Evolutionary conservation across 2,888 invertebrate genomes (phyloP).

Genomic region (Drosophila yooni): DNA sequence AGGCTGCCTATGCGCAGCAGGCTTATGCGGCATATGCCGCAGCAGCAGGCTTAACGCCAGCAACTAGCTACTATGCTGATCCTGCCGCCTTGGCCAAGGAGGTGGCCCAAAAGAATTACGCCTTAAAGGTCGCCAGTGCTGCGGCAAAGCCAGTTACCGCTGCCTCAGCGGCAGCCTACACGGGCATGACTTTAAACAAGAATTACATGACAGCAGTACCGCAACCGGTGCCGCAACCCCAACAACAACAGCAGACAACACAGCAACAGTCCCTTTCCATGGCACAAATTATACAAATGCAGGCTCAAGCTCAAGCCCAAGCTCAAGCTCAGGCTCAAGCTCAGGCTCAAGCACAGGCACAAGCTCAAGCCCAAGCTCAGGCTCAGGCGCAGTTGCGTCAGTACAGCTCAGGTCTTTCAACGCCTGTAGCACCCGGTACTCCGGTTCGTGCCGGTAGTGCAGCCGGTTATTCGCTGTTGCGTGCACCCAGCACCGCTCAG

Average conservation of each 20-base stretch:
- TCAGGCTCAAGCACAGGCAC: conserved; percentile 38
- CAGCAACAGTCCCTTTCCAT: conserved; percentile 54
- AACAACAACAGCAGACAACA: conserved; percentile 52
- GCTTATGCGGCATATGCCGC: conserved; percentile 72
- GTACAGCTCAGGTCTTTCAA: conserved; percentile 65
- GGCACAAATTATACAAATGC: conserved; percentile 66
- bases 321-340: conserved; percentile 46
- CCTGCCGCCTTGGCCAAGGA: conserved; percentile 91
- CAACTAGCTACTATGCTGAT: conserved; percentile 83
- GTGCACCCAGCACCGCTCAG: conserved; percentile 58
- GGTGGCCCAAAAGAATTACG: conserved; percentile 93
- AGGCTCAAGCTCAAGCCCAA: conserved; percentile 53
- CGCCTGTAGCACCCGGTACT: conserved; percentile 66
- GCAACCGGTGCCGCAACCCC: conserved; percentile 57
- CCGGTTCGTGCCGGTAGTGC: conserved; percentile 57
- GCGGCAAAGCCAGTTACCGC: conserved; percentile 70
- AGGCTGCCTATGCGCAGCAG: conserved; percentile 68
- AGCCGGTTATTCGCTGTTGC: conserved; percentile 64
- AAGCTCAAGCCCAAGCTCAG: conserved; percentile 51
- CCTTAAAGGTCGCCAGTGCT: conserved; percentile 87
- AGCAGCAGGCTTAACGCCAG: conserved; percentile 72
- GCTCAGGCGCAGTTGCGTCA: conserved; percentile 67
- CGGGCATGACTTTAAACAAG: conserved; percentile 90
- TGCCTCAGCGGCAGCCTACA: conserved; percentile 86
- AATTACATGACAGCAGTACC: conserved; percentile 64